phyloP scores from a whole-genome alignment of 2,113 vertebrate genomes.

The Pteronura brasiliensis region DNA sequence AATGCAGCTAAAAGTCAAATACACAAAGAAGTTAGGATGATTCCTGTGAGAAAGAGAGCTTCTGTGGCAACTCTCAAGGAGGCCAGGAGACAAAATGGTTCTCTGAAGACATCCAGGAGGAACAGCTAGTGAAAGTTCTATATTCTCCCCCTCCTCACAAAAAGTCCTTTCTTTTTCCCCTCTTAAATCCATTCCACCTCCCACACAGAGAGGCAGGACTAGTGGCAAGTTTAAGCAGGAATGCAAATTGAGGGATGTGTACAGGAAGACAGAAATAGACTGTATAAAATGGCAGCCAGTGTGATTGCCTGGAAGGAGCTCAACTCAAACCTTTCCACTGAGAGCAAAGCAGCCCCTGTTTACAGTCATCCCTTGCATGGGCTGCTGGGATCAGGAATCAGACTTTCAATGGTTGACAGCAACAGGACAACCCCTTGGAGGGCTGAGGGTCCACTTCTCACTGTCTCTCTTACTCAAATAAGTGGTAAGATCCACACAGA shows the following conservation, averaged over 20 bases:
- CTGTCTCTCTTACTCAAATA: background rate
- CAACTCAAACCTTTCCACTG: slow-evolving; percentile 82
- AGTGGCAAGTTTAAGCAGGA: slow-evolving; percentile 70
- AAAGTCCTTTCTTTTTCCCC: slow-evolving; percentile 62
- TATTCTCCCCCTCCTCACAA: slow-evolving; percentile 45
- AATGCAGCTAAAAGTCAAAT: slow-evolving; percentile 52
- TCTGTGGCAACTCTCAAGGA: slow-evolving; percentile 58
- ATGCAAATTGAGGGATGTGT: slow-evolving; percentile 80
- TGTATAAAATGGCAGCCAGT: slow-evolving; percentile 84
- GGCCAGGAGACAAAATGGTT: slow-evolving; percentile 69
- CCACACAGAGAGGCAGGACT: slow-evolving; percentile 59
- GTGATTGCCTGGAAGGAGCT: slow-evolving; percentile 80
- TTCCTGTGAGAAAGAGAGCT: slow-evolving; percentile 61
- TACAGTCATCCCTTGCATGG: slow-evolving; percentile 76
- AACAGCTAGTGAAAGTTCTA: slow-evolving; percentile 51
- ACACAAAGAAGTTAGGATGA: slow-evolving; percentile 63
- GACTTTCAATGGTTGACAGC: slow-evolving; percentile 11
- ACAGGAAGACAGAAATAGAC: slow-evolving; percentile 80
- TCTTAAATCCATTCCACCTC: slow-evolving; percentile 37
- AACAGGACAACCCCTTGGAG: background rate
- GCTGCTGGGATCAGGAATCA: slow-evolving; percentile 51
- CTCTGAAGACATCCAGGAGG: background rate
- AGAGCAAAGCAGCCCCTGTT: slow-evolving; percentile 78
- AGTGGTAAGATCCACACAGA: background rate
- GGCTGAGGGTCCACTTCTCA: background rate